These are phyloP conservation scores for Drosophila ogumai DNA, from an alignment of 1,140 invertebrate genomes.

Conservation along the genomic window DNA sequence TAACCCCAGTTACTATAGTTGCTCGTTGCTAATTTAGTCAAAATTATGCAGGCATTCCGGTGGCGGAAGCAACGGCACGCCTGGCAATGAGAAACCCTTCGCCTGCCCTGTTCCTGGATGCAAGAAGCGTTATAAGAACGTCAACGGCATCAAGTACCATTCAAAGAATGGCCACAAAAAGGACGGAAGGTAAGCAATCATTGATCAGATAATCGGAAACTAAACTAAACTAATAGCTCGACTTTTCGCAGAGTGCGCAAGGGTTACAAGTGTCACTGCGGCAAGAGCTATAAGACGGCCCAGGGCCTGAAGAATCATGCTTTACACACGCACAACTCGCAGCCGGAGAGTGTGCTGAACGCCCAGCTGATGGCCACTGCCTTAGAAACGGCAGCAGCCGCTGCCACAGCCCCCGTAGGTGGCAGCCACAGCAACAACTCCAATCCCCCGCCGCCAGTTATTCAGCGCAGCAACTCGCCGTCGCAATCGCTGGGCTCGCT, in stretches of 20 bases:
- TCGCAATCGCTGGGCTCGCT: constrained; percentile 83
- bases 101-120: constrained; percentile 93
- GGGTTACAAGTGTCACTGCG: constrained; percentile 92
- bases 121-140: constrained; percentile 94
- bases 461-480: constrained; percentile 80
- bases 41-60: constrained; percentile 76
- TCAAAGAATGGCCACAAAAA: constrained; percentile 94
- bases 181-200: constrained; percentile 88
- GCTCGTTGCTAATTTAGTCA: not conserved
- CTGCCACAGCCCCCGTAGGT: constrained; percentile 16
- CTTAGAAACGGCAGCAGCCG: constrained; percentile 25
- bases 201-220: no score
- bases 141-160: constrained; percentile 95
- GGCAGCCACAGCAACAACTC: constrained; percentile 25
- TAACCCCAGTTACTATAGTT: not conserved
- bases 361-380: constrained; percentile 68
- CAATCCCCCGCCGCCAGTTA: constrained; percentile 37
- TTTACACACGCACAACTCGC: constrained; percentile 86
- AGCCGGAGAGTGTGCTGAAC: constrained; percentile 73
- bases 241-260: constrained; percentile 88
- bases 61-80: constrained; percentile 82
- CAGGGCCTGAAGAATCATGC: constrained; percentile 91
- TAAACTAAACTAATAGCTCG: constrained; percentile 20
- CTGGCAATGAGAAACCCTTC: constrained; percentile 90
- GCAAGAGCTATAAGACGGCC: constrained; percentile 92